Evolutionary conservation across 2,888 invertebrate genomes (phyloP), one percentile per base, ranked within the genome.

Genomic region (Parnassius orleans): DNA sequence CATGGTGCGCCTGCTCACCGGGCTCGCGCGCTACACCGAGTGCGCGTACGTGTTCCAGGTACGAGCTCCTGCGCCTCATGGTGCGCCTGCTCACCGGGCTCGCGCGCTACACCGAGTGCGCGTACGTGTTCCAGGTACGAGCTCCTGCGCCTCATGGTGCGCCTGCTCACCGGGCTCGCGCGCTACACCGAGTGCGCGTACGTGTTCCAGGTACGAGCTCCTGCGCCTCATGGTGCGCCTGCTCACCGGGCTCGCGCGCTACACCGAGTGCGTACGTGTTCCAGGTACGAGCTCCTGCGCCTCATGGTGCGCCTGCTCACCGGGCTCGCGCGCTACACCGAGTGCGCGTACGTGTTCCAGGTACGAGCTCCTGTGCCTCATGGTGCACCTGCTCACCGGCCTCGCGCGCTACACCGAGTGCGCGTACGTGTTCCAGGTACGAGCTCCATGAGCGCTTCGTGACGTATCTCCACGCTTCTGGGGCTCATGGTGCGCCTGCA

Each of bases 341-440:
- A 98, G 88, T 97, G 98, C 95, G 95, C 95, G 53, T 98, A 97
- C 76, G 94, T 97, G 55, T 96, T 98, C 78, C 96, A 97, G 85
- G 95, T 85, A 33, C 3, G n/a, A 10, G 10, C 12, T 7, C 12
- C 12, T 47, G 47, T 2, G 44, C 19, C 19, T 19, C 59, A 95
- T 95, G 59, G 94, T 95, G 66, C 95, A 95, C 77, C 93, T 98
- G 69, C 89, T 98, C 63, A 97, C 95, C 5, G 98, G 97, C 1
- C 94, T 98, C 15, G 96, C 95, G 0, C 90, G 97, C 0, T 98
- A 96, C 83, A 94, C 95, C 0, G 98, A 98, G 88, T 97, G 98
- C 95, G 95, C 95, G 53, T 98, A 97, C 76, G 94, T 97, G 55
- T 96, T 98, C 78, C 96, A 97, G 85, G 95, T 85, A 33, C 3